Evolutionary conservation across 2,113 vertebrate genomes (phyloP), one percentile per base, ranked within the genome.

Genomic region (Proterorhinus semilunaris): DNA sequence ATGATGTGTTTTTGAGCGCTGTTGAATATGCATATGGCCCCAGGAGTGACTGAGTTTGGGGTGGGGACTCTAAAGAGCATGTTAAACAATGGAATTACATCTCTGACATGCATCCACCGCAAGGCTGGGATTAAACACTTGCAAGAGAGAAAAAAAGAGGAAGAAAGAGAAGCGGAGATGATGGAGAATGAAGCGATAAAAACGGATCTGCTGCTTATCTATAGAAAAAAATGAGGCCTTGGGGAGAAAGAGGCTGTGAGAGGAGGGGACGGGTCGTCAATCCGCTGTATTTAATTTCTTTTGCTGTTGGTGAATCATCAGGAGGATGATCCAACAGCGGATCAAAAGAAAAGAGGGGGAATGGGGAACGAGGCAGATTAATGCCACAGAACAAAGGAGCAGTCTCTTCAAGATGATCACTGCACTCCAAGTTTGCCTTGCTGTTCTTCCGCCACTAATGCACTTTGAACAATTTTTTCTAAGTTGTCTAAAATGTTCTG

Each of bases 41-140:
- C 77, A 66, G 66, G 82, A 90, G 86, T 85, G 85, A 89, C 82
- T 80, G 82, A 80, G 76, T 89, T 87, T 86, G 72, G 74, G 80
- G 71, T 76, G 80, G 84, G 74, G 83, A 83, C 87, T 86, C 82
- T 69, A 86, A 85, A 68, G 86, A 87, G 82, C 86, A 86, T 87
- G 88, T 89, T 89, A 74, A 87, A 90, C 90, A 91, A 91, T 89
- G 85, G 90, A 89, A 86, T 91, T 91, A 90, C 88, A 91, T 90
- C 85, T 89, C 86, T 90, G 90, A 91, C 90, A 90, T 85, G 81
- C 83, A 88, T 90, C 84, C 88, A 90, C 90, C 71, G 81, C 78
- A 6, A 90, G 90, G 90, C 90, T 91, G 85, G 87, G 90, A 91
- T 90, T 90, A 91, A 90, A 85, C 80, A 48, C 84, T 76, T 76